Base-by-base conservation (phyloP, 2,113 vertebrate species). In the Lynx canadensis region DNA sequence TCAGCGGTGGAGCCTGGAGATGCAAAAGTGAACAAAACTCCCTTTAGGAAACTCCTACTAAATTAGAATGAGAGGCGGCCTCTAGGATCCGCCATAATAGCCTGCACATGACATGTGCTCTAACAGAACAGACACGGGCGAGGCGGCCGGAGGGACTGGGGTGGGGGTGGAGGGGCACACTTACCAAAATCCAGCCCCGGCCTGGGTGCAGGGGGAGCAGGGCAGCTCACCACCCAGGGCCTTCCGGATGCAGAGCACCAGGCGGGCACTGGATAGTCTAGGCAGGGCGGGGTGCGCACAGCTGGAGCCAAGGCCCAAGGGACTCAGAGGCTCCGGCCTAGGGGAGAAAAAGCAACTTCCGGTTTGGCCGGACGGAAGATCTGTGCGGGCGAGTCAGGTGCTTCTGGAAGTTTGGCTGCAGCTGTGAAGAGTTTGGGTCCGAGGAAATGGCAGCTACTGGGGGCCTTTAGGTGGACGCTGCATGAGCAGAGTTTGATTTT, bases 121-220 rank as follows among this genome's bases (percentile, higher is more conserved):
- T 3, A 50, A 57, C 7, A 29, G 48, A 50, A 38, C 27, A 90
- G 33, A 38, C 48, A 36, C 52, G 66, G 10, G 31, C 4, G 1
- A 33, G 55, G 29, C 50, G 14, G 41, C 18, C 1, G 10, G 12
- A 0, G 0, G 21, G 23, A 45, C 65, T 15, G 4, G n/a, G 29
- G 50, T 4, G 18, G 25, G 3, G n/a, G 57, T 7, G 41, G n/a
- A n/a, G 13, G 3, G 4, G 14, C 41, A 18, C 31, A 6, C 23
- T 82, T 45, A 29, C 38, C 57, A 60, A 82, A 88, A 57, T 19
- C 55, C 48, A 5, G 41, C 13, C 55, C 38, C 31, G 18, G 7
- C 66, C 76, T 9, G 55, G 11, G 7, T 45, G 9, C 29, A n/a
- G 63, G 16, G 7, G 16, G 8, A 19, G 12, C 36, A 48, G 63